Evolutionary conservation across 2,797 vertebrate genomes (phyloP), one percentile per base, ranked within the genome.

Genomic region (Hippoglossus hippoglossus): DNA sequence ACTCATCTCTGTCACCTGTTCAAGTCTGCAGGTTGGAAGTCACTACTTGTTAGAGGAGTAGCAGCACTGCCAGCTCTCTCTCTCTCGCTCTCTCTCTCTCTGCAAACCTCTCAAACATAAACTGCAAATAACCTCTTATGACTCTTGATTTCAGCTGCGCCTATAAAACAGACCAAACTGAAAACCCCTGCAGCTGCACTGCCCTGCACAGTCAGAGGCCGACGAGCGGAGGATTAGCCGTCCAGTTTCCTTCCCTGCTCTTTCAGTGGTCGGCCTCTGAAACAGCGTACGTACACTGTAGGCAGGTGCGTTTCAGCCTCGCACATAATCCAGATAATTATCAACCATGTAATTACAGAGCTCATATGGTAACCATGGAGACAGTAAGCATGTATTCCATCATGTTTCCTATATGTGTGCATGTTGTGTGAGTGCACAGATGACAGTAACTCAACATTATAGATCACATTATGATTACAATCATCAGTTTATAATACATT

Each of bases 1-100:
- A 73, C 80, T 87, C 79, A 66, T 85, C 66, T 85, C 73, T 85
- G 79, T 89, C 84, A 75, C 67, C 79, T 84, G 65, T 69, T 77
- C 71, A 21, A 41, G 57, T 77, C 79, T 81, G 84, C 80, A 79
- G 81, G 81, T 85, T 73, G 57, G 65, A 71, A 89, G 79, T 87
- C 77, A 79, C 34, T 68, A 71, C 73, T 82, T 83, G 72, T 86
- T 82, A 81, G 56, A 69, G 66, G 61, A 44, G 2, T 47, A 16
- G 47, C 70, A 77, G 72, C 74, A 61, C 36, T 63, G 64, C 69
- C 63, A 59, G 72, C 36, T 41, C 64, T 61, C 55, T 54, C 56
- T 60, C 59, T 5, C 24, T 18, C 28, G 0, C 39, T 2, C 9
- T 8, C n/a, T 22, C 21, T 15, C 24, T 9, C 26, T 3, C 4